Evolutionary conservation across 2,797 vertebrate genomes (phyloP).

Genomic region (Lepus oiostolus): DNA sequence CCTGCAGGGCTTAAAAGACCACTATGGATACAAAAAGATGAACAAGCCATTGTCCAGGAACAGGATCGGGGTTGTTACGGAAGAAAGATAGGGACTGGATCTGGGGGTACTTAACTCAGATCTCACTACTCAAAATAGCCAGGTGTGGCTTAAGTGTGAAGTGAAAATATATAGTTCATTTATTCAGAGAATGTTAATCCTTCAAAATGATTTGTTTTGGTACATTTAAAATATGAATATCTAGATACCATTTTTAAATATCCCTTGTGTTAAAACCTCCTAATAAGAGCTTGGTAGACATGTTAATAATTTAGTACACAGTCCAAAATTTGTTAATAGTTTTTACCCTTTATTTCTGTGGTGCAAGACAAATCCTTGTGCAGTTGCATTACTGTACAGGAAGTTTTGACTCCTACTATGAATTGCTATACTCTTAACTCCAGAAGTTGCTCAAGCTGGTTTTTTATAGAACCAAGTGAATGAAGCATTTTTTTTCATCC

Average conservation of each 20-base stretch:
- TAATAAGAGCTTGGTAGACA: slow-evolving; percentile 55
- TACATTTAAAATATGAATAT: slow-evolving; percentile 57
- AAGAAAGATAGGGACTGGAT: not conserved
- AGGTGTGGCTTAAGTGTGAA: not conserved
- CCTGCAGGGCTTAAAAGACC: not conserved
- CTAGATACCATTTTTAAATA: slow-evolving; percentile 53
- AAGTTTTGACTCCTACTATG: not conserved
- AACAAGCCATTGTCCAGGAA: not conserved
- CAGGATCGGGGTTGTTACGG: not conserved
- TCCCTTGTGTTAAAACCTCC: not conserved
- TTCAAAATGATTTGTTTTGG: slow-evolving; percentile 5
- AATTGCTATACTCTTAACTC: slow-evolving; percentile 32
- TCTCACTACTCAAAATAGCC: not conserved
- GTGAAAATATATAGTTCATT: slow-evolving; percentile 19
- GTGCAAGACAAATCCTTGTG: not conserved
- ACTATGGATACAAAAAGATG: not conserved
- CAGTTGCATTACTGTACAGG: slow-evolving; percentile 3
- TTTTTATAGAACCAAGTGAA: slow-evolving; percentile 7
- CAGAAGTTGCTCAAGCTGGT: slow-evolving; percentile 21
- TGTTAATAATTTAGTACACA: slow-evolving; percentile 49
- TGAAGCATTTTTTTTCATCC: not conserved
- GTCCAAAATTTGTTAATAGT: slow-evolving; percentile 5
- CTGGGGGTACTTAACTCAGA: not conserved
- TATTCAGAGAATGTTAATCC: slow-evolving; percentile 48
- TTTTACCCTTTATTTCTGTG: slow-evolving; percentile 42